Conservation (phyloP, 2,888 invertebrate species). For the Yponomeuta sedellus region DNA sequence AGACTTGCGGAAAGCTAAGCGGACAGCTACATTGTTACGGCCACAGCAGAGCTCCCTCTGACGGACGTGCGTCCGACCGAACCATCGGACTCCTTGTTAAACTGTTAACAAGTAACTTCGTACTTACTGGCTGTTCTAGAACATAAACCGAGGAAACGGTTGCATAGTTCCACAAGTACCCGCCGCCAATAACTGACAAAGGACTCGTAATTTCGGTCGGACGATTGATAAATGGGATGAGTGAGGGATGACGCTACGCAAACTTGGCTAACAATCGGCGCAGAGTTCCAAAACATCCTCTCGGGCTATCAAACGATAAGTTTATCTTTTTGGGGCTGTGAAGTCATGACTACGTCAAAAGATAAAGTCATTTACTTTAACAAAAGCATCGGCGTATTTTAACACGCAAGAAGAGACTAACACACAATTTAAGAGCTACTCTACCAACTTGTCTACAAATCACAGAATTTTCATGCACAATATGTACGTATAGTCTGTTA, state of each 20-base stretch:
- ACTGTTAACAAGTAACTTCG: slow-evolving; percentile 41
- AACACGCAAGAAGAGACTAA: too few relatives aligned
- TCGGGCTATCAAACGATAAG: background rate
- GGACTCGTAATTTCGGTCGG: slow-evolving; percentile 9
- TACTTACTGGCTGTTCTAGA: slow-evolving; percentile 20
- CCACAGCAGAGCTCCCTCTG: slow-evolving; percentile 46
- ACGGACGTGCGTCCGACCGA: slow-evolving; percentile 60
- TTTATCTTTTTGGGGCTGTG: background rate
- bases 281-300: background rate
- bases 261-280: background rate
- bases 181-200: slow-evolving; percentile 10
- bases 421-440: too few relatives aligned
- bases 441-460: too few relatives aligned
- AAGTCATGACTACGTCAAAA: background rate
- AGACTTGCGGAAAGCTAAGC: slow-evolving; percentile 2
- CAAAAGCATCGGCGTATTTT: too few relatives aligned
- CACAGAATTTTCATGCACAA: too few relatives aligned
- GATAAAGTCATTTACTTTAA: too few relatives aligned
- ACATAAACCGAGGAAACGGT: slow-evolving; percentile 37
- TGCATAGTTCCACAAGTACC: slow-evolving; percentile 32
- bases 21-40: slow-evolving; percentile 39
- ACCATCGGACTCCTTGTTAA: slow-evolving; percentile 47
- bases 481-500: too few relatives aligned
- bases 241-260: slow-evolving; percentile 7
- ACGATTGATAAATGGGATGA: slow-evolving; percentile 9